Base-by-base conservation (phyloP, 1,140 invertebrate species). In the Centruroides sculpturatus region DNA sequence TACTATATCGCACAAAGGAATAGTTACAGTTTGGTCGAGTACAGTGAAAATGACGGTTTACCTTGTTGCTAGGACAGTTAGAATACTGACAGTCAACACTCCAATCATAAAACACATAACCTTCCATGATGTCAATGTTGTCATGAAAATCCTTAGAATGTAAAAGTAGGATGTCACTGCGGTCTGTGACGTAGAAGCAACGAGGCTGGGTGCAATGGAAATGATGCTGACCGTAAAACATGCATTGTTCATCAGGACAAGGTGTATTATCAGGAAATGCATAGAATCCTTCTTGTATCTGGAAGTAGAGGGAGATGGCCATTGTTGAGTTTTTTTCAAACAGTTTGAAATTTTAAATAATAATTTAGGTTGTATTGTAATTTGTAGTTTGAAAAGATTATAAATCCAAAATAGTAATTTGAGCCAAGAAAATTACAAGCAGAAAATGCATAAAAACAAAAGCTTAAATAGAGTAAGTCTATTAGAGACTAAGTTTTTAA, bases 21-120 rank as follows among this genome's bases (percentile, higher is more conserved):
- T 96, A 97, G 8, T 91, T 89, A 69, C 94, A 98, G 70, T 96
- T 92, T 69, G 85, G 82, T 49, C 92, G 79, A 70, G 88, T 86
- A 72, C 93, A 98, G 72, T 98, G 94, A 76, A 95, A 97, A 71
- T 98, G 94, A 1, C 83, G 75, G 66, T 83, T 85, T 1, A 81
- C 73, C 59, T 82, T 80, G 70, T 86, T 86, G 67, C 83, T 85
- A 47, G 80, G 79, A 72, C 86, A 89, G 50, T 79, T 79, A 5
- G 77, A 70, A 35, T 85, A 71, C 11, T 85, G 77, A 69, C 87
- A 91, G 68, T 89, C 85, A 13, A 87, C 80, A 69, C 81, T 84
- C 53, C 83, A 77, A 66, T 90, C 87, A 73, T 84, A 89, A 73
- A 86, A 89, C 36, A 85, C 81, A 70, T 86, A 91, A 5, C 85